Conservation (phyloP, 1,140 invertebrate species). For the Papilio aristodemus region DNA sequence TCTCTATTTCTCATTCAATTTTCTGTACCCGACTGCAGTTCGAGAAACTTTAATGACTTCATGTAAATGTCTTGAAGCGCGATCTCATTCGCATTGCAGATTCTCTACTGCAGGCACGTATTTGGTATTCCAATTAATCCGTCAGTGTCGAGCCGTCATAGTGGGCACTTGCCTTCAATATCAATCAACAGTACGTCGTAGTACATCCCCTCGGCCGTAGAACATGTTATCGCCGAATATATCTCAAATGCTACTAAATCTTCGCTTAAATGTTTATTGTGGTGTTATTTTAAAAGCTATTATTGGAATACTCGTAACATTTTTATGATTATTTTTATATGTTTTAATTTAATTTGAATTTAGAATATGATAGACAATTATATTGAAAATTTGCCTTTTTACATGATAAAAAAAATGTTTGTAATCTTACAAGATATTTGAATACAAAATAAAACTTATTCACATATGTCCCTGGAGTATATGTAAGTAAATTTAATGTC, state of each 20-base stretch:
- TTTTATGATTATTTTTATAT: too few species aligned
- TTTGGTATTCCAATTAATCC: constrained; percentile 20
- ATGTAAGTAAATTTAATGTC: too few species aligned
- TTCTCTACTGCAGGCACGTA: constrained; percentile 3
- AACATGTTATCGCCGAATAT: background rate
- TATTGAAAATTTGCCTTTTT: too few species aligned
- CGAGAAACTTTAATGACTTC: background rate
- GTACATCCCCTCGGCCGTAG: background rate
- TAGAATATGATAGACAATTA: too few species aligned
- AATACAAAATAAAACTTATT: too few species aligned
- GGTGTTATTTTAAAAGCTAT: background rate
- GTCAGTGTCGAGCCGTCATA: constrained; percentile 16
- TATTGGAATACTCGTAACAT: too few species aligned
- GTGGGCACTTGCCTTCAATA: constrained; percentile 16
- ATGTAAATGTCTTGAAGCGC: constrained; percentile 9
- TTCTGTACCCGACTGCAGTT: background rate
- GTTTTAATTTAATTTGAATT: too few species aligned
- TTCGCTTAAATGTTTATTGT: background rate
- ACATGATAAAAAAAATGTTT: too few species aligned
- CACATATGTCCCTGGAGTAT: too few species aligned
- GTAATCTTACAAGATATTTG: too few species aligned
- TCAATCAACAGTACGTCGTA: constrained; percentile 10
- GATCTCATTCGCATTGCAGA: constrained; percentile 19
- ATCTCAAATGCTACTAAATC: background rate
- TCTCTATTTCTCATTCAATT: background rate